Evolutionary conservation across 2,797 vertebrate species (phyloP).

Genomic region (Discoglossus pictus): DNA sequence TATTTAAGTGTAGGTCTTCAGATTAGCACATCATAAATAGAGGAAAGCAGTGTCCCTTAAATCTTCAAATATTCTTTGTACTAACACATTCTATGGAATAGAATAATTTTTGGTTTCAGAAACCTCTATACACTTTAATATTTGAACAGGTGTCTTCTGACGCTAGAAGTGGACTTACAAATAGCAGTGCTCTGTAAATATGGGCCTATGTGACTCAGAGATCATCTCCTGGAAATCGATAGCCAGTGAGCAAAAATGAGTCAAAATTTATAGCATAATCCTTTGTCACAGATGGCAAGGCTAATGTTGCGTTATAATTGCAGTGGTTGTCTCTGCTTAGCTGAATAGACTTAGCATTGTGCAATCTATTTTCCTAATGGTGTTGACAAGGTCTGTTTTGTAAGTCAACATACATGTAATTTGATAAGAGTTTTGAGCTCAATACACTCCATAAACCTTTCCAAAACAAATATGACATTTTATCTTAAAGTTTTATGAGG

Average conservation of each 20-base stretch:
- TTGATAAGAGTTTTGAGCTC: conserved; percentile 11
- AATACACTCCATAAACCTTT: conserved; percentile 10
- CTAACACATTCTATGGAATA: no score
- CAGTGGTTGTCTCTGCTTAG: not conserved
- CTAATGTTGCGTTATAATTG: conserved; percentile 17
- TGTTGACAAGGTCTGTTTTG: conserved; percentile 17
- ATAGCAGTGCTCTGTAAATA: no score
- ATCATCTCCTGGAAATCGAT: conserved; percentile 23
- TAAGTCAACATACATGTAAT: conserved; percentile 19
- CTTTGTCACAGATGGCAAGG: conserved; percentile 21
- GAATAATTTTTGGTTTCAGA: no score
- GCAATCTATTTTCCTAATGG: conserved; percentile 12
- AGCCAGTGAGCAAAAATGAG: not conserved
- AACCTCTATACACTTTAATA: no score
- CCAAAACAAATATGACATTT: conserved; percentile 30
- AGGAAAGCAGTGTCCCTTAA: no score
- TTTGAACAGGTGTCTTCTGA: no score
- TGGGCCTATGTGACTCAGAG: conserved; percentile 8
- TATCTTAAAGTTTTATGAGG: conserved; percentile 7
- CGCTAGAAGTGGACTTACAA: no score
- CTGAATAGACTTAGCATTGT: not conserved
- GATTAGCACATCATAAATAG: no score
- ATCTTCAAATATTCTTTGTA: no score
- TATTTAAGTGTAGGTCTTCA: no score
- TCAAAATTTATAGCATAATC: conserved; percentile 13